Conservation (phyloP, 1,140 invertebrate genomes). For the Steinernema feltiae region DNA sequence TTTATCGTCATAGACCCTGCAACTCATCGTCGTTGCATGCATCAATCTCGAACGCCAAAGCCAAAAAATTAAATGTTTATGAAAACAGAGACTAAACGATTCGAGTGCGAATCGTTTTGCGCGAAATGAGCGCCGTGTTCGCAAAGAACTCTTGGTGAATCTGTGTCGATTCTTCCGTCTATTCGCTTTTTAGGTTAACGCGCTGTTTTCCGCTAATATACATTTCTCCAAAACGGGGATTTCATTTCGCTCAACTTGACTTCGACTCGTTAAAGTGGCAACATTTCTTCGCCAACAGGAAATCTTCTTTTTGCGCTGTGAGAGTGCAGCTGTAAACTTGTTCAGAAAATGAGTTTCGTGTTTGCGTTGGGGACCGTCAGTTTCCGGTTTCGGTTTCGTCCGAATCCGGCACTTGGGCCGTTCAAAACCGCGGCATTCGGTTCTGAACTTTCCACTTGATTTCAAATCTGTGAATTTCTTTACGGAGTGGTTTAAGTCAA, state of each 20-base stretch:
- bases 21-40: background rate
- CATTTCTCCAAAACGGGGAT: too few relatives aligned
- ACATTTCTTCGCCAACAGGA: too few relatives aligned
- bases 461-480: background rate
- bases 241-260: too few relatives aligned
- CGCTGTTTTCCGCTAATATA: background rate
- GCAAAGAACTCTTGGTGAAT: background rate
- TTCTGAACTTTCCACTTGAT: background rate
- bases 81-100: background rate
- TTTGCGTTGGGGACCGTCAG: background rate
- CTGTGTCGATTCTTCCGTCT: slow-evolving; percentile 4
- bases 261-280: too few relatives aligned
- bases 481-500: background rate
- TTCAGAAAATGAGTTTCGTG: too few relatives aligned
- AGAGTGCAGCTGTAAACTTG: too few relatives aligned
- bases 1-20: background rate
- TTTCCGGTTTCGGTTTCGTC: background rate
- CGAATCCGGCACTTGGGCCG: background rate
- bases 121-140: background rate
- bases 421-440: background rate
- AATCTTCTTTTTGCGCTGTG: too few relatives aligned
- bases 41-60: background rate
- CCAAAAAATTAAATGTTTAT: background rate
- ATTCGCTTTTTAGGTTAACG: slow-evolving; percentile 14
- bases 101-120: background rate